A percentile compares a stretch with the other conserved stretches of the same genome.
These are phyloP conservation scores for Trypoxylus dichotomus DNA, from an alignment of 1,140 invertebrate species.

Conservation along the genomic window DNA sequence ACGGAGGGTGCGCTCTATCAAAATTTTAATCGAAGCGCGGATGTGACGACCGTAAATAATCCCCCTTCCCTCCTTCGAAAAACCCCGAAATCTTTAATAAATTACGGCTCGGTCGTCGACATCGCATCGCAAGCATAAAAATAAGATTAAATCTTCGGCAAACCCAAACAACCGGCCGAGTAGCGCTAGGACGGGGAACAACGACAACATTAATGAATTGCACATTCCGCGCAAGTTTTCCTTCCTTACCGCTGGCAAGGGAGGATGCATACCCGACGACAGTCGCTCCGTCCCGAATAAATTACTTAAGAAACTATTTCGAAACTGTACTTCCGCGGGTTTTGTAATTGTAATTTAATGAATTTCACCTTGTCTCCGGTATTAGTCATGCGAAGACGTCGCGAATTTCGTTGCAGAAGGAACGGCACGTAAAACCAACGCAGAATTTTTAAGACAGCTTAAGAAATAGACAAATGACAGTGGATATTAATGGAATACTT, in stretches of 20 bases:
- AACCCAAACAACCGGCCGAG: background rate
- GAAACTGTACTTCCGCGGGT: background rate
- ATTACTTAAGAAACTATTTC: constrained; percentile 18
- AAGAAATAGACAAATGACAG: no score
- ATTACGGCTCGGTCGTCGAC: background rate
- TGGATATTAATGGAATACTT: no score
- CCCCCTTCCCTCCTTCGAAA: background rate
- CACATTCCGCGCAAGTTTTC: background rate
- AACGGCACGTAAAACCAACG: no score
- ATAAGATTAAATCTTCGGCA: constrained; percentile 14
- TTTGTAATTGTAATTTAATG: constrained; percentile 42
- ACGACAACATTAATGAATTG: background rate
- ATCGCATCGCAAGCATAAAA: background rate
- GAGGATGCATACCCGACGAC: background rate
- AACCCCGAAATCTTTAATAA: background rate
- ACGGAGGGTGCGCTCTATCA: background rate
- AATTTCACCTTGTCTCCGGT: constrained; percentile 46
- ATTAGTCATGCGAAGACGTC: constrained; percentile 16
- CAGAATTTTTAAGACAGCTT: no score
- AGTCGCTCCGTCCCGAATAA: background rate
- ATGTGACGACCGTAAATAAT: background rate
- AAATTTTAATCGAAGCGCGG: constrained; percentile 2
- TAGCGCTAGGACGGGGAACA: background rate
- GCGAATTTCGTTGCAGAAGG: no score
- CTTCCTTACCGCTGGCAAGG: background rate